phyloP scores from a whole-genome alignment of 2,797 vertebrate genomes.

The Arnoldichthys spilopterus region DNA sequence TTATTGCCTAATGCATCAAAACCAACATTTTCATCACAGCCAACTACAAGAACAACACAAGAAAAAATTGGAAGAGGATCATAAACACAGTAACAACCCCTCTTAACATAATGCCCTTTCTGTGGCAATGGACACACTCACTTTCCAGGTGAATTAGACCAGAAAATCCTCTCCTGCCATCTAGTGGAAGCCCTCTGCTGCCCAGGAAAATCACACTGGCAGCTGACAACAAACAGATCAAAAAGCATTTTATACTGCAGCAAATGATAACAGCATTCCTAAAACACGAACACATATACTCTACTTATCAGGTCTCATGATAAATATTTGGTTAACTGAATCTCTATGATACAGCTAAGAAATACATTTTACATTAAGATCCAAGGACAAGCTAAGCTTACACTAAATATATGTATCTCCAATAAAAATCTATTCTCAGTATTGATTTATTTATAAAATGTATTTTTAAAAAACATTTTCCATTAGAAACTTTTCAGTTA shows the following conservation, averaged over 20 bases:
- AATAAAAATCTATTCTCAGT: background rate
- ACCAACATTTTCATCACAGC: background rate
- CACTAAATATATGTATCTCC: background rate
- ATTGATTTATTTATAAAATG: too few species aligned
- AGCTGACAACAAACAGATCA: background rate
- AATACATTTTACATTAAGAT: background rate
- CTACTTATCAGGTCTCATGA: background rate
- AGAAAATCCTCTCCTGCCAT: conserved; percentile 44
- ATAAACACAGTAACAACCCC: background rate
- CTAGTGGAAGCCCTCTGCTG: conserved; percentile 32
- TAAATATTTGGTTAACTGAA: background rate
- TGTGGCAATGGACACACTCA: background rate
- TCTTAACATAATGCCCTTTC: background rate
- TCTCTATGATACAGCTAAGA: background rate
- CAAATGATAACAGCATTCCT: background rate
- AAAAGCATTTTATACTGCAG: background rate
- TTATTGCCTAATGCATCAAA: conserved; percentile 7
- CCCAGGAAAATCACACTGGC: background rate
- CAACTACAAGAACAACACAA: background rate
- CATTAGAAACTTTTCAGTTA: conserved; percentile 6
- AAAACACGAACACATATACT: background rate
- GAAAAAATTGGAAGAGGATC: background rate
- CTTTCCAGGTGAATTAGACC: background rate
- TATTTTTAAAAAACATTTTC: too few species aligned
- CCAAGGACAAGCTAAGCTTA: background rate